phyloP scores from a whole-genome alignment of 2,888 invertebrate genomes.

The Saturnia pavonia region DNA sequence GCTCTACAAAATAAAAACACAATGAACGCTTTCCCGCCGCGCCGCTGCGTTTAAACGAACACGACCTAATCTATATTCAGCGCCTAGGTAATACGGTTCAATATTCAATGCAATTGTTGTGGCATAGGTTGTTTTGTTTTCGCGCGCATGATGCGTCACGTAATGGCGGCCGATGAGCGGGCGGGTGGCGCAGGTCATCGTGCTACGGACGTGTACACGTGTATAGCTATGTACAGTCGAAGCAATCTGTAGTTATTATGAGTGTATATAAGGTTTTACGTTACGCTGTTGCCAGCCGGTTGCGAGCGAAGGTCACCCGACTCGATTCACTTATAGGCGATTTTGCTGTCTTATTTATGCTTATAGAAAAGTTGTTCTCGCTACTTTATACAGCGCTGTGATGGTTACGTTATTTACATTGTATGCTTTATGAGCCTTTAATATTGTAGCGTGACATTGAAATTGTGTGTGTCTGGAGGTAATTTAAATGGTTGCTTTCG shows the following conservation, averaged over 20 bases:
- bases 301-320: constrained; percentile 70
- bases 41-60: constrained; percentile 37
- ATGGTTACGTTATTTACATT: constrained; percentile 8
- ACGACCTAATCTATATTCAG: constrained; percentile 44
- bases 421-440: constrained; percentile 11
- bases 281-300: constrained; percentile 73
- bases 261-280: constrained; percentile 56
- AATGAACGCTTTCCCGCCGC: constrained; percentile 73
- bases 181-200: constrained; percentile 70
- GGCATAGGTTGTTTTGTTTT: constrained; percentile 48
- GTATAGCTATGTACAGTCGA: constrained; percentile 50
- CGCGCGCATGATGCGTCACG: constrained; percentile 62
- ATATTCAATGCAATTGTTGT: constrained; percentile 30
- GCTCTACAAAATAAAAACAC: constrained; percentile 68
- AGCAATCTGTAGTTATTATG: constrained; percentile 52
- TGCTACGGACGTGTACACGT: constrained; percentile 54
- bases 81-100: constrained; percentile 38
- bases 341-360: constrained; percentile 36
- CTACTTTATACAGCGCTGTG: background rate
- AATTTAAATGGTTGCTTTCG: constrained; percentile 3
- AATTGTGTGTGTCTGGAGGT: constrained; percentile 13
- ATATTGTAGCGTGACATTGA: constrained; percentile 11
- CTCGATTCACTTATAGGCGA: constrained; percentile 39
- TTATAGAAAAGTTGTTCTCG: constrained; percentile 11
- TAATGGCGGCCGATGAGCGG: constrained; percentile 51